phyloP scores from a whole-genome alignment of 2,797 vertebrate genomes.

The Eulemur mongoz region DNA sequence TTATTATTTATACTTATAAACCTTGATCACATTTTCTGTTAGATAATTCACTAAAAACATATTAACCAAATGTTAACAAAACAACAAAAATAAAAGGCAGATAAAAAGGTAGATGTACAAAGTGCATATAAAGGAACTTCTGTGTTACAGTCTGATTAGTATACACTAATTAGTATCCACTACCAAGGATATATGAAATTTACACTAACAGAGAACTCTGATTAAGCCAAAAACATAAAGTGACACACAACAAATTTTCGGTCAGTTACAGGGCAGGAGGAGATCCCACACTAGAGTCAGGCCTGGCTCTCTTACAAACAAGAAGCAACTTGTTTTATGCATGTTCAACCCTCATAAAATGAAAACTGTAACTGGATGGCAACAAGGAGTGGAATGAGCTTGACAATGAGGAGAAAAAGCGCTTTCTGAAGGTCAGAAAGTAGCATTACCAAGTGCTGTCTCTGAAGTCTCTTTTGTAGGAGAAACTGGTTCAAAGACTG shows the following conservation, averaged over 20 bases:
- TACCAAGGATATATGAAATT: not conserved
- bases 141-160: not conserved
- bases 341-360: not conserved
- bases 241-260: not conserved
- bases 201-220: not conserved
- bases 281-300: not conserved
- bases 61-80: slow-evolving; percentile 3
- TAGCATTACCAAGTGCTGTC: slow-evolving; percentile 77
- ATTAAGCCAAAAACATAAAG: not conserved
- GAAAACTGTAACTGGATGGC: not conserved
- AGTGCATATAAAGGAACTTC: not conserved
- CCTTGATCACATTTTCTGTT: not conserved
- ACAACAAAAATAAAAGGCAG: not conserved
- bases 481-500: slow-evolving; percentile 73
- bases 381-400: not conserved
- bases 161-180: not conserved
- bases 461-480: slow-evolving; percentile 75
- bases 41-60: not conserved
- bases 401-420: not conserved
- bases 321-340: not conserved
- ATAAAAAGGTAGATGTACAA: not conserved
- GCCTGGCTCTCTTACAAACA: not conserved
- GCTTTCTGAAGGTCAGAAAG: slow-evolving; percentile 18
- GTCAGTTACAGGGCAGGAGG: not conserved
- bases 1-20: slow-evolving; percentile 18